Evolutionary conservation across 2,888 invertebrate genomes (phyloP), one percentile per base, ranked within the genome.

Genomic region (Augochlorella aurata): DNA sequence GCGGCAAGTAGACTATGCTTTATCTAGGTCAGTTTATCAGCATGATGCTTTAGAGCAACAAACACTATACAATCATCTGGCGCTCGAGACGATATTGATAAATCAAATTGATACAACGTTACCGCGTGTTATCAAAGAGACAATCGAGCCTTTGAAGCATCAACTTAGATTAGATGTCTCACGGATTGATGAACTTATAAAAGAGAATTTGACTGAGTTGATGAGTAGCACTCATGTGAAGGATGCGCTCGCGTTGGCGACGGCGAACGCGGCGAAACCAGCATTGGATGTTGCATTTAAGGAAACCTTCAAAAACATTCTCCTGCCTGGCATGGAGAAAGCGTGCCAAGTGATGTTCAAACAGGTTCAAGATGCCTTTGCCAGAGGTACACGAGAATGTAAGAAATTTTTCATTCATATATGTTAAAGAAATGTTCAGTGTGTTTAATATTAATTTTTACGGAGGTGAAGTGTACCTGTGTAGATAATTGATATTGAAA

Each of bases 341-440:
- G 96, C 97, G 76, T 97, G 97, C 89, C 96, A 96, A 90, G 96
- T 96, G 91, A 97, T 99, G 95, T 98, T 98, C 92, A 95, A 96
- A 67, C 98, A 99, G 94, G 95, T 99, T 77, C 98, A 98, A 92
- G 97, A 97, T 72, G 96, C 97, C 24, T 99, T 99, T 94, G 96
- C 97, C 73, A 95, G 95, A 85, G 99, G 99, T 74, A 97, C 98
- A 10, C 97, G 96, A 92, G 98, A 99, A 94, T 98, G 98, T 98
- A 94, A 96, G 96, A 94, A 79, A 54, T 78, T 38, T 38, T 38
- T 38, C 38, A 47, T 80, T 81, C 58, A 47, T 38, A 68, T 10
- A 68, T 54, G 2, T 47, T 0, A 66, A 24, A 63, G n/a, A 45
- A 52, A 47, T 63, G 45, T 21, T 2, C 18, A 44, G 14, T 45